A percentile compares a stretch with the other conserved stretches of the same genome.
phyloP scores from a whole-genome alignment of 2,888 invertebrate species.

The Drosophila macrospina region DNA sequence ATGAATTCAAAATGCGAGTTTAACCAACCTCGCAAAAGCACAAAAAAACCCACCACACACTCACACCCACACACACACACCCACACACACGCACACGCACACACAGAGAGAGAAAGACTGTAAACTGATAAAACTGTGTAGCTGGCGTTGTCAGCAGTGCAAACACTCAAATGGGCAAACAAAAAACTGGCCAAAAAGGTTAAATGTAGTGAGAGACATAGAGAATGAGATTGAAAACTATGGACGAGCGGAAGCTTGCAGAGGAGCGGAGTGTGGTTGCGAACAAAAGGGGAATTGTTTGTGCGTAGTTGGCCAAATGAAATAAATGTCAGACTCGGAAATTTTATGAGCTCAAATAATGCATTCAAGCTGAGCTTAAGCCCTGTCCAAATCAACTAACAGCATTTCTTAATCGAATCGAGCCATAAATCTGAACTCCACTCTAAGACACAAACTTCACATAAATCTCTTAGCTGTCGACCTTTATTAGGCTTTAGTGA shows the following conservation, averaged over 20 bases:
- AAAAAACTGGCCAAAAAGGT: slow-evolving; percentile 48
- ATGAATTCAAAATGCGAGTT: slow-evolving; percentile 70
- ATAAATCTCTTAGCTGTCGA: slow-evolving; percentile 6
- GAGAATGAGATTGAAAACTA: slow-evolving; percentile 45
- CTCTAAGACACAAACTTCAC: neutral
- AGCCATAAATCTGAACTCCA: slow-evolving; percentile 7
- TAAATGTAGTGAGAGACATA: neutral
- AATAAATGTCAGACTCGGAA: slow-evolving; percentile 51
- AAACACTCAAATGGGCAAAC: slow-evolving; percentile 62
- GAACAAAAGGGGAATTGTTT: neutral
- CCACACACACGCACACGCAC: slow-evolving; percentile 6
- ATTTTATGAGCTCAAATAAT: slow-evolving; percentile 47
- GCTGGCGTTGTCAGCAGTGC: slow-evolving; percentile 58
- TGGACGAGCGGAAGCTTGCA: too few species aligned
- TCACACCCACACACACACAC: slow-evolving; percentile 4
- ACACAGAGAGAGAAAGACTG: neutral
- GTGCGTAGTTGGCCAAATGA: slow-evolving; percentile 29
- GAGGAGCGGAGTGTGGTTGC: slow-evolving; percentile 14
- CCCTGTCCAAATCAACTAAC: slow-evolving; percentile 20
- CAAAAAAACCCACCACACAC: slow-evolving; percentile 23
- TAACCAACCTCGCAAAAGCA: slow-evolving; percentile 45
- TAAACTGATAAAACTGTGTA: slow-evolving; percentile 48
- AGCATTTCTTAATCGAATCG: slow-evolving; percentile 8
- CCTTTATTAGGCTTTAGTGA: neutral
- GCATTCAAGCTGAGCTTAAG: slow-evolving; percentile 21